phyloP scores from a whole-genome alignment of 2,888 invertebrate genomes.

The Drosophila quasianomalipes region DNA sequence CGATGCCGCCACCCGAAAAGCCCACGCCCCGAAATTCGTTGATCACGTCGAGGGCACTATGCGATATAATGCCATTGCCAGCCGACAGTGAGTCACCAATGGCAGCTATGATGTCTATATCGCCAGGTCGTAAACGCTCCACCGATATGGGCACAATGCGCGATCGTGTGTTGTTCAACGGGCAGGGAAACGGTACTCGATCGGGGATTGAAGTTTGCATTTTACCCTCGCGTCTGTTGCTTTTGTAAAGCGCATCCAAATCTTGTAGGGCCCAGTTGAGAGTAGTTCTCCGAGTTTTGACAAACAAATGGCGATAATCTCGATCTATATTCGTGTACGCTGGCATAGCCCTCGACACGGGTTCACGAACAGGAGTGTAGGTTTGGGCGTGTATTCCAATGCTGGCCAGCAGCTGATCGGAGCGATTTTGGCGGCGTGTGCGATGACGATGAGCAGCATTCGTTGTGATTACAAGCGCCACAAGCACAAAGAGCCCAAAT shows the following conservation, averaged over 20 bases:
- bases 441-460: constrained; percentile 21
- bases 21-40: constrained; percentile 86
- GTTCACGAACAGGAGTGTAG: constrained; percentile 33
- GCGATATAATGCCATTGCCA: constrained; percentile 87
- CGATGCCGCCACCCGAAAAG: constrained; percentile 86
- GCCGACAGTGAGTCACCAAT: constrained; percentile 88
- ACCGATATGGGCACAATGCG: constrained; percentile 86
- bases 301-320: constrained; percentile 56
- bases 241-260: constrained; percentile 42
- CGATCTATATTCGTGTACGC: constrained; percentile 73
- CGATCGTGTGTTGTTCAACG: constrained; percentile 80
- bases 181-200: constrained; percentile 83
- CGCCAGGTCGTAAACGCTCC: constrained; percentile 87
- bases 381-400: constrained; percentile 58
- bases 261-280: constrained; percentile 49
- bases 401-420: constrained; percentile 59
- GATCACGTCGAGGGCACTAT: constrained; percentile 84
- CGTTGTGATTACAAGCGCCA: constrained; percentile 4
- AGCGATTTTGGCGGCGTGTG: constrained; percentile 53
- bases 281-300: constrained; percentile 48
- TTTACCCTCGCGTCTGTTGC: constrained; percentile 67
- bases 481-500: constrained; percentile 17
- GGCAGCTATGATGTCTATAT: constrained; percentile 87
- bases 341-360: constrained; percentile 47
- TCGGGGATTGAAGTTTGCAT: constrained; percentile 74